Conservation (phyloP, 2,113 vertebrate genomes). For the Fregata magnificens region DNA sequence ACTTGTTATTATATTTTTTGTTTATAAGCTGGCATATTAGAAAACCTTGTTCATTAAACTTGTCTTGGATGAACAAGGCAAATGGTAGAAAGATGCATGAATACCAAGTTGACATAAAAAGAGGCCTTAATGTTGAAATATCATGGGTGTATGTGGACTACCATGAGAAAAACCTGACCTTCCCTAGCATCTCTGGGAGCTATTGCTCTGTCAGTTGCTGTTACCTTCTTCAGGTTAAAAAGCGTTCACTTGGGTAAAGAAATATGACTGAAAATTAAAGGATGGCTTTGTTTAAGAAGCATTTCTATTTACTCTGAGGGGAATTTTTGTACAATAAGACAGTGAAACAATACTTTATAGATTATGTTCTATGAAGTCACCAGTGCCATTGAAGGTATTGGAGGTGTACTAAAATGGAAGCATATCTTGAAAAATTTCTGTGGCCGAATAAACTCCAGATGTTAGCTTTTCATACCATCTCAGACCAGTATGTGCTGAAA, state of each 20-base stretch:
- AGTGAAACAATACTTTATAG: background rate
- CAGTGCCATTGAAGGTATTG: background rate
- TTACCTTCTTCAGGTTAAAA: background rate
- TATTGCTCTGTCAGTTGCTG: background rate
- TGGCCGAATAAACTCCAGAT: constrained; percentile 66
- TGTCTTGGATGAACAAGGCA: background rate
- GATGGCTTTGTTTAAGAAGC: background rate
- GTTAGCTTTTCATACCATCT: background rate
- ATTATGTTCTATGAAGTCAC: constrained; percentile 6
- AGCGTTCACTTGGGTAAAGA: background rate
- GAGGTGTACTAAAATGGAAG: constrained; percentile 28
- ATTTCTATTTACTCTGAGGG: background rate
- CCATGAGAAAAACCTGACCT: background rate
- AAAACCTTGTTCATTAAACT: background rate
- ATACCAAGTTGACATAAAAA: background rate
- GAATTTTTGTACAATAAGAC: background rate
- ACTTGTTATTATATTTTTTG: background rate
- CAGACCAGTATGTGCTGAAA: constrained; percentile 11
- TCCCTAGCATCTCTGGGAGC: background rate
- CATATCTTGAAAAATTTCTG: constrained; percentile 29
- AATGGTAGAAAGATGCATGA: background rate
- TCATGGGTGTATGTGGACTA: background rate
- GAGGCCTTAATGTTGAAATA: background rate
- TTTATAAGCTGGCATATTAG: background rate
- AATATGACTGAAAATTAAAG: background rate